phyloP scores from a whole-genome alignment of 2,113 vertebrate genomes.

The Callionymus lyra region DNA sequence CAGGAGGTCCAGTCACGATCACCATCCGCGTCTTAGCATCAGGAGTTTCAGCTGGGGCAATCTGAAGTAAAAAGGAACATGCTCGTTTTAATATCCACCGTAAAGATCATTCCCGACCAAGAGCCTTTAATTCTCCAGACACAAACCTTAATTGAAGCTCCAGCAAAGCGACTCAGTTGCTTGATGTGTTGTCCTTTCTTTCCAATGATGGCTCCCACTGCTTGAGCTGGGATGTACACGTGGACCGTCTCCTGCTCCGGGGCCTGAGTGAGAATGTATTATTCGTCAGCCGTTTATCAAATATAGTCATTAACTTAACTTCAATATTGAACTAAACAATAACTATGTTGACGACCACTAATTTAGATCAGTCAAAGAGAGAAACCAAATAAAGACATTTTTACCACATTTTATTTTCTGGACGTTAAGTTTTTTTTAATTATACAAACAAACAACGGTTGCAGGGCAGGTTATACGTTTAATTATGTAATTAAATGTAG shows the following conservation, averaged over 20 bases:
- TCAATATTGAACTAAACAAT: too few species aligned
- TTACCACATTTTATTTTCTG: too few species aligned
- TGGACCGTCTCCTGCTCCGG: slow-evolving; percentile 91
- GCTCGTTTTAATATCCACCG: too few species aligned
- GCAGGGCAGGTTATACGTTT: too few species aligned
- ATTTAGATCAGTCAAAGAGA: too few species aligned
- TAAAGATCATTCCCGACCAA: too few species aligned
- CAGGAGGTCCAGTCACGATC: slow-evolving; percentile 88
- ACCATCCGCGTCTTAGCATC: slow-evolving; percentile 94
- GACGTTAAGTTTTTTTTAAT: too few species aligned
- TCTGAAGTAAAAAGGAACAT: slow-evolving; percentile 54
- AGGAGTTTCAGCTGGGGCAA: slow-evolving; percentile 84
- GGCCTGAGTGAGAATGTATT: slow-evolving; percentile 50
- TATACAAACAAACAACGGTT: too few species aligned
- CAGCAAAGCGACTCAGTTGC: slow-evolving; percentile 89
- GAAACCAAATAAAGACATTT: too few species aligned
- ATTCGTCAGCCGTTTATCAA: not conserved
- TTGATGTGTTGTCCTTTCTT: slow-evolving; percentile 97
- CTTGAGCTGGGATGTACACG: slow-evolving; percentile 92
- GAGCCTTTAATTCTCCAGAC: too few species aligned
- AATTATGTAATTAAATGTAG: too few species aligned
- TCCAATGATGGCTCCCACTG: slow-evolving; percentile 89
- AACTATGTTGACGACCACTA: too few species aligned
- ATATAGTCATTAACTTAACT: not conserved
- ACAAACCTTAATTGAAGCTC: slow-evolving; percentile 91